Conservation (phyloP, 1,140 invertebrate genomes). For the Euura lappo region DNA sequence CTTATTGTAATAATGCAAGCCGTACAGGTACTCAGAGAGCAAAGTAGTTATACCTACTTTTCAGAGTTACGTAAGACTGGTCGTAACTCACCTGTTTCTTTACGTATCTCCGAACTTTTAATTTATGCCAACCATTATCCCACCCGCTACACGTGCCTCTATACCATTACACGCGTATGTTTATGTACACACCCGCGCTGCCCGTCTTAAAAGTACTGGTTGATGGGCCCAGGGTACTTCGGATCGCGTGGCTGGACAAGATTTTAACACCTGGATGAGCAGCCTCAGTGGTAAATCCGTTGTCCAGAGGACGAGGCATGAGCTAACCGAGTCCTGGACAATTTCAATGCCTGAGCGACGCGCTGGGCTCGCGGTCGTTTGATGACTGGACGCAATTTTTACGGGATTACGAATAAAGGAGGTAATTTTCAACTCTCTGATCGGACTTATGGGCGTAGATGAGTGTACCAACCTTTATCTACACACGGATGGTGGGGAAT, state of each 20-base stretch:
- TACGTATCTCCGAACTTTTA: constrained; percentile 49
- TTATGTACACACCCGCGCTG: neutral
- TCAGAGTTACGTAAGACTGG: constrained; percentile 47
- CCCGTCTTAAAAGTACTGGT: neutral
- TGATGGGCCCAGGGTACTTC: neutral
- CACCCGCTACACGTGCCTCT: constrained; percentile 23
- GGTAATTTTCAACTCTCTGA: constrained; percentile 7
- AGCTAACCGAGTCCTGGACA: neutral
- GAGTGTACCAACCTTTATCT: constrained; percentile 7
- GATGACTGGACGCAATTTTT: constrained; percentile 7
- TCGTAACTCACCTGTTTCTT: constrained; percentile 49
- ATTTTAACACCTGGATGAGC: constrained; percentile 1
- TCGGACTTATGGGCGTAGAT: constrained; percentile 6
- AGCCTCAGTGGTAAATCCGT: neutral
- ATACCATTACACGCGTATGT: neutral
- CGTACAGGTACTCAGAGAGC: too few relatives aligned
- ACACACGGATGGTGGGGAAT: neutral
- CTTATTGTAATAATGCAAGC: too few relatives aligned
- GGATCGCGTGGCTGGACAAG: constrained; percentile 3
- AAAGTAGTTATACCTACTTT: neutral
- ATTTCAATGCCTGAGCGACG: neutral
- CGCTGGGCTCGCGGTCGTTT: neutral
- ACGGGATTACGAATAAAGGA: constrained; percentile 1
- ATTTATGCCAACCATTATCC: constrained; percentile 51
- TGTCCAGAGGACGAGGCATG: neutral